Percentiles rank a stretch among this genome's conserved stretches.
Evolutionary conservation across 2,888 invertebrate genomes (phyloP).

Genomic region (Tineola bisselliella): DNA sequence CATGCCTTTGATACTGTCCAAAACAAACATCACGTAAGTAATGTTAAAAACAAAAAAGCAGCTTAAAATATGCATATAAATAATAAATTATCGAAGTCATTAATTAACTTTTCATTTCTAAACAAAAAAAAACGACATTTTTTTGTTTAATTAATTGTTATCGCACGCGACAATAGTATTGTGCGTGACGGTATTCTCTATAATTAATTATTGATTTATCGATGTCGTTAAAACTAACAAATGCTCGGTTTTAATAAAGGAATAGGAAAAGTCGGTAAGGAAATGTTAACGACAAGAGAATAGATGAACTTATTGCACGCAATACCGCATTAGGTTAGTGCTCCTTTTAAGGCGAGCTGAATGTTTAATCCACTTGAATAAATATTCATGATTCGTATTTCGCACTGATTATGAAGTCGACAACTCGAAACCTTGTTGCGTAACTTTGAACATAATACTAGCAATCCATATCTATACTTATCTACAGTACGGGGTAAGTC

Average conservation of each 20-base stretch:
- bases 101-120: slow-evolving; percentile 6
- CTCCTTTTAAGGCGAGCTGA: neutral
- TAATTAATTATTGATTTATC: neutral
- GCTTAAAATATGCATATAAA: neutral
- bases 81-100: neutral
- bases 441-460: neutral
- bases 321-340: slow-evolving; percentile 1
- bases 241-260: neutral
- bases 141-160: neutral
- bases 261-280: neutral
- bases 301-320: neutral
- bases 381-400: neutral
- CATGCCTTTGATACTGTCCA: too few relatives aligned
- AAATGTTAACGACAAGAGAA: neutral
- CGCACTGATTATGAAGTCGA: slow-evolving; percentile 2
- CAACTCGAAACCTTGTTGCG: neutral
- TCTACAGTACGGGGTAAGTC: too few relatives aligned
- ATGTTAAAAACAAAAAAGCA: too few relatives aligned
- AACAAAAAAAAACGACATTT: neutral
- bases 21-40: neutral
- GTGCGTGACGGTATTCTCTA: neutral
- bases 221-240: neutral
- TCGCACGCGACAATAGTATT: neutral
- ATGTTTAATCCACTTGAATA: neutral
- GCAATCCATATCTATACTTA: too few relatives aligned